Evolutionary conservation across 2,113 vertebrate genomes (phyloP).

Genomic region (Dissostichus mawsoni): DNA sequence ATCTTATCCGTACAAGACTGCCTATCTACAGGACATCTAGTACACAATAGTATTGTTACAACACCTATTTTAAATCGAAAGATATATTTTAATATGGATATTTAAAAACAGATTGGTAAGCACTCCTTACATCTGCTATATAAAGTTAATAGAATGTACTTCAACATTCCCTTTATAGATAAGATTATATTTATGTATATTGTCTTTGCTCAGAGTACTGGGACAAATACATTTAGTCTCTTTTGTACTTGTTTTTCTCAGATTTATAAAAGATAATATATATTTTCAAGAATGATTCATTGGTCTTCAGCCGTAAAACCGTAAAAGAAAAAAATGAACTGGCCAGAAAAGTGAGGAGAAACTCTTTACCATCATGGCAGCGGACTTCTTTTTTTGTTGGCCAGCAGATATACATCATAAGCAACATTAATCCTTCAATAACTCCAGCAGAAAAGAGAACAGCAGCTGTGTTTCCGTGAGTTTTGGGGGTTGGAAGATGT

Average conservation of each 20-base stretch:
- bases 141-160: neutral
- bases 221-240: too few relatives aligned
- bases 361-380: slow-evolving; percentile 22
- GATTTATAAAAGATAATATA: neutral
- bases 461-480: slow-evolving; percentile 11
- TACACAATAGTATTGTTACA: neutral
- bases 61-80: neutral
- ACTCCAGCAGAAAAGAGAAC: slow-evolving; percentile 9
- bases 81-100: neutral
- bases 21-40: neutral
- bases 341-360: neutral
- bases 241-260: too few relatives aligned
- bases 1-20: neutral
- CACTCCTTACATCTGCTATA: neutral
- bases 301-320: neutral
- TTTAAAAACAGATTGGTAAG: neutral
- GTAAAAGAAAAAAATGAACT: neutral
- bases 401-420: slow-evolving; percentile 17
- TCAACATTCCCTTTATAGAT: neutral
- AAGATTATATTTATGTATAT: too few relatives aligned
- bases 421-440: slow-evolving; percentile 52
- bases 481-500: neutral
- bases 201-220: too few relatives aligned
- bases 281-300: neutral
- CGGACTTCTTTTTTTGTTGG: neutral